phyloP scores from a whole-genome alignment of 1,140 invertebrate species.

The Apis dorsata region DNA sequence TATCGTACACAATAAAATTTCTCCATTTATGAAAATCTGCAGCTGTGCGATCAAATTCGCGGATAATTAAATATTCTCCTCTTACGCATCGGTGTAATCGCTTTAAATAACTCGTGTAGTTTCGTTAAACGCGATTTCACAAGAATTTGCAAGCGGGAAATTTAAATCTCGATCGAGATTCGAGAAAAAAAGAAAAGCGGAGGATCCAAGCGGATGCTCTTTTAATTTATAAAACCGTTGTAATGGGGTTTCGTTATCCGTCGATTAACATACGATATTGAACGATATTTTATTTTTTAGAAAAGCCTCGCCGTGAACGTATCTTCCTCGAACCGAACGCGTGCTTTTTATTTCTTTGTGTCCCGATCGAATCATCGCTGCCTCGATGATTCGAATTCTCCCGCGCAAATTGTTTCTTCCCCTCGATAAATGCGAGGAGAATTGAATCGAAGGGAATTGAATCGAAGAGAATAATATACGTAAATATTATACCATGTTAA shows the following conservation, averaged over 20 bases:
- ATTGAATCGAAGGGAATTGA: no score
- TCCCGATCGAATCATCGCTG: neutral
- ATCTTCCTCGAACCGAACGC: neutral
- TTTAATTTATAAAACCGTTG: neutral
- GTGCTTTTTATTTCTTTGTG: neutral
- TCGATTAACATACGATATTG: constrained; percentile 14
- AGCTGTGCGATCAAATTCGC: no score
- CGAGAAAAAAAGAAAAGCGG: neutral
- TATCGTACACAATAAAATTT: neutral
- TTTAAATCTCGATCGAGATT: neutral
- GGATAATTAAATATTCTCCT: neutral
- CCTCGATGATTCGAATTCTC: no score
- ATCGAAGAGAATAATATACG: no score
- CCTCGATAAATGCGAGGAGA: no score
- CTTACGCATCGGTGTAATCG: neutral
- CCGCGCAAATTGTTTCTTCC: no score
- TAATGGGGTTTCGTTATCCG: constrained; percentile 11
- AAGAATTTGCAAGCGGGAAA: neutral
- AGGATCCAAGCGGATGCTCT: no score
- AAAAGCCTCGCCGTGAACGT: neutral
- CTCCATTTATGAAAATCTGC: neutral
- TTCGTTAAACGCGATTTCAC: neutral
- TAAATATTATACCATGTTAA: no score
- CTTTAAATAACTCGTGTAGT: neutral
- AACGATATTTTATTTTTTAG: neutral